Conservation (phyloP, 2,888 invertebrate species). For the Dorcus parallelipipedus region DNA sequence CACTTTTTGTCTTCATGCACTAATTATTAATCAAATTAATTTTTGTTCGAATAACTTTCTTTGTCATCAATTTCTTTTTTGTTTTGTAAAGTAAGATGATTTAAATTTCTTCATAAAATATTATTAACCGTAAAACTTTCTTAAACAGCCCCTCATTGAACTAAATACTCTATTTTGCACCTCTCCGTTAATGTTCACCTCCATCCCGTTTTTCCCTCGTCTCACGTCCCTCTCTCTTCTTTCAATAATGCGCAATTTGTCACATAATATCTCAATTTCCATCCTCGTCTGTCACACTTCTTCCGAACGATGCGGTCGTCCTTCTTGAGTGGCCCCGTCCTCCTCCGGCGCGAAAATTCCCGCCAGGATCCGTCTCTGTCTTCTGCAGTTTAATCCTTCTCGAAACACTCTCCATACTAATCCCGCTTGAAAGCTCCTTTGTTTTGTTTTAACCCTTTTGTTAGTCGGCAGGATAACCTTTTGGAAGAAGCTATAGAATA, state of each 20-base stretch:
- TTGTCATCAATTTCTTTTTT: no score
- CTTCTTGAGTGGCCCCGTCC: constrained; percentile 8
- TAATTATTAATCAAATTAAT: no score
- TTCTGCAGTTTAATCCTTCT: constrained; percentile 32
- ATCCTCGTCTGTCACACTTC: constrained; percentile 11
- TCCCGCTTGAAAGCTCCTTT: constrained; percentile 47
- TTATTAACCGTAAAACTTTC: constrained; percentile 8
- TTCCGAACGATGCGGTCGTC: constrained; percentile 9
- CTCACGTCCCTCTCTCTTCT: constrained; percentile 33
- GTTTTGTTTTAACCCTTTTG: constrained; percentile 48
- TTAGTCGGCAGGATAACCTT: constrained; percentile 39
- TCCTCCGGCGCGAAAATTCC: constrained; percentile 4
- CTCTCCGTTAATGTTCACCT: constrained; percentile 29
- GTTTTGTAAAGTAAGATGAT: no score
- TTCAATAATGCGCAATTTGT: constrained; percentile 49
- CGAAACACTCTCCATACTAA: constrained; percentile 38
- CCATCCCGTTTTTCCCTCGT: constrained; percentile 14
- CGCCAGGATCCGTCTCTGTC: constrained; percentile 11
- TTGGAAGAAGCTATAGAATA: constrained; percentile 31
- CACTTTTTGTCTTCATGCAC: no score
- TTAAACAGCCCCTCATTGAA: constrained; percentile 37
- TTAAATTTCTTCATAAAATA: not conserved
- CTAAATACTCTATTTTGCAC: constrained; percentile 46
- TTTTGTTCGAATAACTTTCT: no score
- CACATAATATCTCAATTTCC: constrained; percentile 41